These are phyloP conservation scores for Dasypogon diadema DNA, from an alignment of 2,888 invertebrate species.

Conservation along the genomic window DNA sequence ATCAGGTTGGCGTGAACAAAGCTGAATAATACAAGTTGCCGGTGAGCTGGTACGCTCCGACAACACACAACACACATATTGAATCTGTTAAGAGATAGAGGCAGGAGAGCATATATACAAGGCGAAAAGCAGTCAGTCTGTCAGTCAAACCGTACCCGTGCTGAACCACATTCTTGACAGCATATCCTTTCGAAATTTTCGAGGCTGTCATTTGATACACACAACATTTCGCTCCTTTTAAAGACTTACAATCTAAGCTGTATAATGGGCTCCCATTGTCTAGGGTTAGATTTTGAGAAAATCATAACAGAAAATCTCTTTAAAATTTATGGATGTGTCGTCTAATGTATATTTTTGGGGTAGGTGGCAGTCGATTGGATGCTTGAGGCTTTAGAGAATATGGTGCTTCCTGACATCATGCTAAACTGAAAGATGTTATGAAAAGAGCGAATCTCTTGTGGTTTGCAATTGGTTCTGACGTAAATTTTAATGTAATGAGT, in stretches of 20 bases:
- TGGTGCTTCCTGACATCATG: neutral
- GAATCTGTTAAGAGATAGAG: neutral
- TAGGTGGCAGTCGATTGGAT: neutral
- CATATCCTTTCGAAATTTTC: slow-evolving; percentile 16
- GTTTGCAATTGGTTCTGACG: slow-evolving; percentile 34
- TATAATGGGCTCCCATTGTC: slow-evolving; percentile 54
- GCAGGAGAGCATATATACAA: neutral
- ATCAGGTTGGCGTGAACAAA: slow-evolving; percentile 19
- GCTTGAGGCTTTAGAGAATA: neutral
- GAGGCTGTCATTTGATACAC: slow-evolving; percentile 45
- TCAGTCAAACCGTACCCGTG: neutral
- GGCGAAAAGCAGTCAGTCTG: slow-evolving; percentile 14
- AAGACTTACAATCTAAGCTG: slow-evolving; percentile 55
- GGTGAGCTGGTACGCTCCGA: slow-evolving; percentile 4
- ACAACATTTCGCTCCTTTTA: slow-evolving; percentile 53
- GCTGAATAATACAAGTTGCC: slow-evolving; percentile 1
- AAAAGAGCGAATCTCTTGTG: slow-evolving; percentile 38
- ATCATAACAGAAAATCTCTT: slow-evolving; percentile 57
- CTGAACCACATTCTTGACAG: slow-evolving; percentile 33
- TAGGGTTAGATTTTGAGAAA: slow-evolving; percentile 51
- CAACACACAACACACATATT: neutral
- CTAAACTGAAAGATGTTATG: slow-evolving; percentile 19
- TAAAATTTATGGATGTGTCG: slow-evolving; percentile 56
- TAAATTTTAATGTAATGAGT: slow-evolving; percentile 19
- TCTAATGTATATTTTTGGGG: slow-evolving; percentile 44